Conservation (phyloP, 2,797 vertebrate species). For the Astyanax mexicanus region DNA sequence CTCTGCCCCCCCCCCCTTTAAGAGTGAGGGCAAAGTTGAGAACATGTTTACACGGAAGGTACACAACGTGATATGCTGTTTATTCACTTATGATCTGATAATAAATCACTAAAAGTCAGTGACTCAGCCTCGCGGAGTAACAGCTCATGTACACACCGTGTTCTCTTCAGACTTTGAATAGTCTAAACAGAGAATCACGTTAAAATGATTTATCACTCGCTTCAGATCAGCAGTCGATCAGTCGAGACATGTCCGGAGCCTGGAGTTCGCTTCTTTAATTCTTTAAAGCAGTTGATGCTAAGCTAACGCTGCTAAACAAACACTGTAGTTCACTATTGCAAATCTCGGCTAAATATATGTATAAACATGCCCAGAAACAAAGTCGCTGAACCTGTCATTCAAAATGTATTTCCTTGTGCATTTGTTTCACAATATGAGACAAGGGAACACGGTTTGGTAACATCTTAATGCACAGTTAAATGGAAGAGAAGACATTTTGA, state of each 20-base stretch:
- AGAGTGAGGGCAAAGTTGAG: conserved; percentile 6
- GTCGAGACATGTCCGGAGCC: not conserved
- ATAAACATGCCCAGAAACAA: too few relatives aligned
- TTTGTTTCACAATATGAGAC: too few relatives aligned
- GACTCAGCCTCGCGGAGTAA: not conserved
- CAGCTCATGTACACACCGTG: not conserved
- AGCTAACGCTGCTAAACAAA: not conserved
- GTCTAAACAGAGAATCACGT: not conserved
- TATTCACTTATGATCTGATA: not conserved
- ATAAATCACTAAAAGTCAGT: not conserved
- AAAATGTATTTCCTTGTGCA: too few relatives aligned
- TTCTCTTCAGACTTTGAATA: not conserved
- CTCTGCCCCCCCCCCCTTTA: not conserved
- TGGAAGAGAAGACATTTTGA: too few relatives aligned
- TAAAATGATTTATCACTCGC: too few relatives aligned
- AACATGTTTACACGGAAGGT: conserved; percentile 34
- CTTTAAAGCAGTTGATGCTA: not conserved
- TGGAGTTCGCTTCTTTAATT: not conserved
- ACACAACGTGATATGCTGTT: conserved; percentile 5
- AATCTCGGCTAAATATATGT: too few relatives aligned
- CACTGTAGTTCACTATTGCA: not conserved
- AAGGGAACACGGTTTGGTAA: too few relatives aligned
- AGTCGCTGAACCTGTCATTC: too few relatives aligned
- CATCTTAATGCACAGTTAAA: too few relatives aligned
- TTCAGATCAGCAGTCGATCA: not conserved